Conservation (phyloP, 1,140 invertebrate species). For the Drosophila sp. region DNA sequence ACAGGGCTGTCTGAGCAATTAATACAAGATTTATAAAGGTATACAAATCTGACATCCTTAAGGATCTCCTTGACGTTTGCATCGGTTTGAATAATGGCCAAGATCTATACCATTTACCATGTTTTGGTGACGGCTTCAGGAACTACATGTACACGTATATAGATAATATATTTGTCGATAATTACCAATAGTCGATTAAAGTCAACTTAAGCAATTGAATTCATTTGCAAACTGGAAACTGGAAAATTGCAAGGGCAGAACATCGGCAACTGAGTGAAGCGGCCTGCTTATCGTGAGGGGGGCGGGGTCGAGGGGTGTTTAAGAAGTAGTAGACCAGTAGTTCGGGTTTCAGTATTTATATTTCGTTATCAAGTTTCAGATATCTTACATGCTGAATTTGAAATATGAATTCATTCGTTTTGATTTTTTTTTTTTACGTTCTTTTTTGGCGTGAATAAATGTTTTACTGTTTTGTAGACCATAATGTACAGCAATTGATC, state of each 20-base stretch:
- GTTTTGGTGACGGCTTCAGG: conserved; percentile 72
- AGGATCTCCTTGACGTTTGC: conserved; percentile 67
- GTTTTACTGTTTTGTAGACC: conserved; percentile 56
- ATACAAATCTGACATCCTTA: conserved; percentile 75
- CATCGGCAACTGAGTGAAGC: conserved; percentile 24
- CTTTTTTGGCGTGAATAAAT: conserved; percentile 49
- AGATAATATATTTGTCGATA: conserved; percentile 38
- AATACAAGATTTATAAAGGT: conserved; percentile 81
- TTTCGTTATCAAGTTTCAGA: conserved; percentile 76
- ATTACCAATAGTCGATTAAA: conserved; percentile 45
- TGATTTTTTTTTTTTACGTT: conserved; percentile 41
- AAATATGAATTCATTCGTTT: conserved; percentile 66
- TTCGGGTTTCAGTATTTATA: conserved; percentile 79
- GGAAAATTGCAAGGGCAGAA: conserved; percentile 18
- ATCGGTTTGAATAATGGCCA: conserved; percentile 62
- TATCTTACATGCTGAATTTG: conserved; percentile 82
- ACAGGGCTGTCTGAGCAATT: conserved; percentile 80
- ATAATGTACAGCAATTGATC: conserved; percentile 74
- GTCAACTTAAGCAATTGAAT: conserved; percentile 45
- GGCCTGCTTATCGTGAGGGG: conserved; percentile 21
- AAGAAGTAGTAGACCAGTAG: conserved; percentile 48
- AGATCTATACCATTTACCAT: conserved; percentile 72
- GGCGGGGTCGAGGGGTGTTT: not conserved
- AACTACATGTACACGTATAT: conserved; percentile 63
- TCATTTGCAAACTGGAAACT: not conserved